Evolutionary conservation across 2,797 vertebrate species (phyloP).

Genomic region (Catamblyrhynchus diadema): DNA sequence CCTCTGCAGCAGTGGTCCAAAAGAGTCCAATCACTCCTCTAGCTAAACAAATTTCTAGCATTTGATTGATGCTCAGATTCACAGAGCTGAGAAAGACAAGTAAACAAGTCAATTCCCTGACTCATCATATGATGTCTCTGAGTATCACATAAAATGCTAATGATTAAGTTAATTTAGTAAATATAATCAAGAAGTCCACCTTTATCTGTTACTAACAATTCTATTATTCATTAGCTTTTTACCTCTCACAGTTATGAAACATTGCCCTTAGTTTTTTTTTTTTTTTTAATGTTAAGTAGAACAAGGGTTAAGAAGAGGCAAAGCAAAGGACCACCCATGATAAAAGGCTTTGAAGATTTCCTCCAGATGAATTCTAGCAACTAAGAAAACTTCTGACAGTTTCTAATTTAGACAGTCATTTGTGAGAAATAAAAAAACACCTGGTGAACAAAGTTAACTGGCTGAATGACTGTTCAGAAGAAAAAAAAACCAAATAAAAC

Average conservation of each 20-base stretch:
- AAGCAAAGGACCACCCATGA: slow-evolving; percentile 21
- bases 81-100: not conserved
- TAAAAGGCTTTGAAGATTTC: slow-evolving; percentile 5
- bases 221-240: not conserved
- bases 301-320: not conserved
- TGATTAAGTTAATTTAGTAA: slow-evolving; percentile 37
- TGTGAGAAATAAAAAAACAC: slow-evolving; percentile 42
- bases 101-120: slow-evolving; percentile 32
- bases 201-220: not conserved
- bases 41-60: slow-evolving; percentile 4
- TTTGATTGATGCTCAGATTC: slow-evolving; percentile 32
- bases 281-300: not conserved
- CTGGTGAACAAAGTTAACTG: slow-evolving; percentile 3
- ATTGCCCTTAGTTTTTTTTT: not conserved
- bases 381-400: not conserved
- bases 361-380: not conserved
- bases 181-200: not conserved
- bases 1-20: not conserved
- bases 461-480: not conserved
- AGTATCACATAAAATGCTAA: slow-evolving; percentile 4
- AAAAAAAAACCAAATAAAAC: not conserved
- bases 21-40: not conserved
- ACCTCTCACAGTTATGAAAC: not conserved
- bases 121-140: not conserved
- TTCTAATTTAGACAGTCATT: not conserved